Base-by-base conservation (phyloP, 2,888 invertebrate species). In the Idaea straminata region DNA sequence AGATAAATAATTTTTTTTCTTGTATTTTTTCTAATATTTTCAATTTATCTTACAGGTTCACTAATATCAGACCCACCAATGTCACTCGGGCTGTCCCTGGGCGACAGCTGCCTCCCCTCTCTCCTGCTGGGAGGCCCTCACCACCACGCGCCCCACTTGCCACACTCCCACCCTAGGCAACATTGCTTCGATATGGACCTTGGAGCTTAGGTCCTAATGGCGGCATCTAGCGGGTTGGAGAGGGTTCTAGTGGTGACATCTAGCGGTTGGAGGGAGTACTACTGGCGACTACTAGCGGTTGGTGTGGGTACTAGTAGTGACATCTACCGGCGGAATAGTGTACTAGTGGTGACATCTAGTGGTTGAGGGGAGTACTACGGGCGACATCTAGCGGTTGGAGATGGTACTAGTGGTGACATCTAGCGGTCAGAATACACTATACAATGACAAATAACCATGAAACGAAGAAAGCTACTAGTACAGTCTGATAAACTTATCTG, bases 121-220 rank as follows among this genome's bases (percentile, higher is more conserved):
- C 78, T 88, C 7, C 80, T 90, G 38, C 80, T 92, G 65, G 86
- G 89, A 2, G 87, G 83, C 0, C 82, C 84, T 0, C 84, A 87
- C 67, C 89, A 89, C 72, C 92, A 91, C 82, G 91, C 88, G 25
- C 91, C 92, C 0, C 91, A 91, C 79, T 87, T 90, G 0, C 88
- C 88, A 0, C 89, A 91, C 83, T 83, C 86, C 0, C 92, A 90
- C 62, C 86, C 88, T 0, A 62, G 88, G 0, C 83, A 84, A 61
- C 83, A 86, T 64, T 91, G 91, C 84, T 91, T 90, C 81, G 90
- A 91, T 68, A 92, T 92, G 92, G 92, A 92, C 77, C 78, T 92
- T 0, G 90, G 90, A 0, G 86, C 88, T 0, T 88, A 66, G 57
- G 4, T n/a, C n/a, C n/a, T n/a, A n/a, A n/a, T n/a, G n/a, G 5